These are phyloP conservation scores for Nannoperca australis DNA, from an alignment of 2,797 vertebrate genomes.

Conservation along the genomic window DNA sequence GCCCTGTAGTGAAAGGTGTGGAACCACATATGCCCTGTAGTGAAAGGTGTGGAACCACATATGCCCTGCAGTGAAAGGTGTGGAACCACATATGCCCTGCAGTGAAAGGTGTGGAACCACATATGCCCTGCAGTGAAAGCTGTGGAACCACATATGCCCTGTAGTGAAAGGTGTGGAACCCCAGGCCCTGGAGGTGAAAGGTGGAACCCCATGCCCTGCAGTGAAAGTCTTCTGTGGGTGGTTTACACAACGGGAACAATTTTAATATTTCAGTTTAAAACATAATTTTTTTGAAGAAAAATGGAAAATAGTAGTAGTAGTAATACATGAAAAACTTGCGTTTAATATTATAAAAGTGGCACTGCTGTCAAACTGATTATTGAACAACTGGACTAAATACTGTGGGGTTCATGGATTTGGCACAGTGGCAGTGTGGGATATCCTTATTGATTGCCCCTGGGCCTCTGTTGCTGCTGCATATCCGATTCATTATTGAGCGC, in stretches of 20 bases:
- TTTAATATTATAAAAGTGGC: background rate
- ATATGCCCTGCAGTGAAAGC: too few species aligned
- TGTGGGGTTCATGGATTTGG: constrained; percentile 16
- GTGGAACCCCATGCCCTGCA: too few species aligned
- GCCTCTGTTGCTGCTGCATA: constrained; percentile 23
- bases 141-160: too few species aligned
- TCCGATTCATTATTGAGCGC: constrained; percentile 17
- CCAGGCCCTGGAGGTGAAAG: too few species aligned
- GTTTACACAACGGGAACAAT: background rate
- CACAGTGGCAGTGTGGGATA: constrained; percentile 6
- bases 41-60: too few species aligned
- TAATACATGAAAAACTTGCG: background rate
- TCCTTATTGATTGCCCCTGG: constrained; percentile 45
- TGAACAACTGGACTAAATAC: too few species aligned
- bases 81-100: too few species aligned
- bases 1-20: too few species aligned
- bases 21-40: too few species aligned
- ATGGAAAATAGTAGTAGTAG: background rate
- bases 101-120: too few species aligned
- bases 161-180: too few species aligned
- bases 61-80: too few species aligned
- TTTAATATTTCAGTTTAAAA: background rate
- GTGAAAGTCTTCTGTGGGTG: background rate
- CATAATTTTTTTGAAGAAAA: background rate
- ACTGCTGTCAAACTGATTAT: background rate